These are phyloP conservation scores for Brachyalestes nurse DNA, from an alignment of 2,797 vertebrate species.

Conservation along the genomic window DNA sequence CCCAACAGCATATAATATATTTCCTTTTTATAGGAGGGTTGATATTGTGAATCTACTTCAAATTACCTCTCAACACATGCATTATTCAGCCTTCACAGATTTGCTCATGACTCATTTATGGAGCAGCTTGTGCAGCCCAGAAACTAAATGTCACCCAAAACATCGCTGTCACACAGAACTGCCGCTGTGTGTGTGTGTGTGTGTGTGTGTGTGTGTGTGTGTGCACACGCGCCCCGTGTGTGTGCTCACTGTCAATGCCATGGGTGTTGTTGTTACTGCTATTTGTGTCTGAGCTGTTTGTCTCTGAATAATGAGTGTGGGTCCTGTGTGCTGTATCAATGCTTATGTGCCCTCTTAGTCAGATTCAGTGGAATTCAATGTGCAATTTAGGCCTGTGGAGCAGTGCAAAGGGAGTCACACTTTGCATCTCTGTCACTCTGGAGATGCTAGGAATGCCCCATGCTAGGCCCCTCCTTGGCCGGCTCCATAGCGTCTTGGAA, in stretches of 20 bases:
- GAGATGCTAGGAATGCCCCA: neutral
- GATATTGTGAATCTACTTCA: neutral
- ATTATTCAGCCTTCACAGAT: conserved; percentile 83
- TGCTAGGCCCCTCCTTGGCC: neutral
- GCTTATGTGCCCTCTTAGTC: conserved; percentile 10
- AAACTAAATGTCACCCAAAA: conserved; percentile 79
- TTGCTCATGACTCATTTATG: conserved; percentile 82
- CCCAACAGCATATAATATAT: neutral
- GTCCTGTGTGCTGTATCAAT: conserved; percentile 25
- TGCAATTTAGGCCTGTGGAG: neutral
- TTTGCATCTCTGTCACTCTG: neutral
- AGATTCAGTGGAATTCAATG: conserved; percentile 6
- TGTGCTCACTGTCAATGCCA: conserved; percentile 43
- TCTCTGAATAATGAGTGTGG: conserved; percentile 52
- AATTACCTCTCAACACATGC: conserved; percentile 73
- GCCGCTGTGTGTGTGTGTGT: conserved; percentile 40
- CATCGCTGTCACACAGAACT: conserved; percentile 64
- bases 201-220: conserved; percentile 39
- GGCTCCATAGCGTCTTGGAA: neutral
- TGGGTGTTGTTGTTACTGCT: conserved; percentile 51
- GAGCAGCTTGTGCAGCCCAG: conserved; percentile 79
- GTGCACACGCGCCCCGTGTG: conserved; percentile 26
- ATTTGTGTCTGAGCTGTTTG: conserved; percentile 55
- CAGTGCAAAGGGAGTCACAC: neutral
- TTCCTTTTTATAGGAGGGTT: neutral